These are phyloP conservation scores for Plecotus auritus DNA, from an alignment of 2,113 vertebrate genomes.

Conservation along the genomic window DNA sequence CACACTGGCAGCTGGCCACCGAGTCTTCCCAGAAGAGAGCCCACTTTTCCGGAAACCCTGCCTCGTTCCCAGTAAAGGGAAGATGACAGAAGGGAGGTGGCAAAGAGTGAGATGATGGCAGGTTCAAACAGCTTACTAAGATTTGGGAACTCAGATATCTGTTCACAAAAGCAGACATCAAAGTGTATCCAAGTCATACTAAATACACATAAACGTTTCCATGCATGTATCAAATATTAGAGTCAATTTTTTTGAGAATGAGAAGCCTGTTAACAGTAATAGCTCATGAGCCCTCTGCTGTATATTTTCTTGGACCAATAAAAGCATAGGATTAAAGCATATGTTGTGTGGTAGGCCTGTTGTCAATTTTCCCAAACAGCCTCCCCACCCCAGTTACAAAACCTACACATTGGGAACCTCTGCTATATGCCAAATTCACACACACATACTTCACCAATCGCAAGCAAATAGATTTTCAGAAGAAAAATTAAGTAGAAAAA, in stretches of 20 bases:
- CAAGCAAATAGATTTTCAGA: neutral
- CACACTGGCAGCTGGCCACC: conserved; percentile 60
- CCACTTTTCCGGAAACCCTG: conserved; percentile 69
- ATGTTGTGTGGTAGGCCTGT: neutral
- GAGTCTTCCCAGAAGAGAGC: conserved; percentile 75
- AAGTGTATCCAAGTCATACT: neutral
- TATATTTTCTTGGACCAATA: neutral
- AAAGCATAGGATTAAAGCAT: neutral
- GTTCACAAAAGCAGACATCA: neutral
- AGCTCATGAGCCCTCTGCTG: neutral
- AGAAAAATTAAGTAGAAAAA: conserved; percentile 23
- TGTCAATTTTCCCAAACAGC: neutral
- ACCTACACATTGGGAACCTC: neutral
- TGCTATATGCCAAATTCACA: neutral
- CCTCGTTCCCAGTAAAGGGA: conserved; percentile 58
- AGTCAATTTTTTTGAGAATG: neutral
- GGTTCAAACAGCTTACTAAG: neutral
- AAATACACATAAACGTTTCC: neutral
- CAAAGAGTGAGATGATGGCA: neutral
- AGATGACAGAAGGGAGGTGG: neutral
- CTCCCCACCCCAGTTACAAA: neutral
- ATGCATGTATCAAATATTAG: neutral
- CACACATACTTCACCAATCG: neutral
- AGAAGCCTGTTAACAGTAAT: neutral
- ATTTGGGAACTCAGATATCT: neutral